Evolutionary conservation across 2,113 vertebrate genomes (phyloP).

Genomic region (Oxyruncus cristatus): DNA sequence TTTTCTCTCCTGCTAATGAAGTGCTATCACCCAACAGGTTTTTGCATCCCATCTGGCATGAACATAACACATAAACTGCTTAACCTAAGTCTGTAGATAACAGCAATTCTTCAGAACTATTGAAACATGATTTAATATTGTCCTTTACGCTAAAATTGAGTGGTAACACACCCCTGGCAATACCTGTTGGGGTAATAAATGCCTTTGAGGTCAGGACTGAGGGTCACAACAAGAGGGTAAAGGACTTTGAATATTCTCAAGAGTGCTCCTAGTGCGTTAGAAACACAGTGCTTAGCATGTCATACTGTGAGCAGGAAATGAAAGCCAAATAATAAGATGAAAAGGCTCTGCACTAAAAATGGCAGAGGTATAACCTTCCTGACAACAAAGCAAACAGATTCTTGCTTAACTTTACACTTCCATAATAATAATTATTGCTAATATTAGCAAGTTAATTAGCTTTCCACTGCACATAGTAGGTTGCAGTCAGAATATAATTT

Average conservation of each 20-base stretch:
- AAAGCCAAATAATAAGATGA: neutral
- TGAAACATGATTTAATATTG: neutral
- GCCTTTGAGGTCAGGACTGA: neutral
- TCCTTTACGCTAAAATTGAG: neutral
- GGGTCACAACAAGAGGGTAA: neutral
- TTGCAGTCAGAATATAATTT: neutral
- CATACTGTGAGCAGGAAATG: neutral
- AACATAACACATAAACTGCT: neutral
- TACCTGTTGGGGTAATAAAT: neutral
- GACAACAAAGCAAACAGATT: slow-evolving; percentile 12
- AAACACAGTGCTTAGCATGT: neutral
- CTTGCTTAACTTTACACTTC: neutral
- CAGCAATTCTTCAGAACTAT: neutral
- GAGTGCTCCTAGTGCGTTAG: neutral
- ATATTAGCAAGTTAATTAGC: neutral
- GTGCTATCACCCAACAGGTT: neutral
- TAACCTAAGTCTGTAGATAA: neutral
- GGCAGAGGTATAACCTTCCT: neutral
- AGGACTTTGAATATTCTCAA: neutral
- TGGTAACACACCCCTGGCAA: neutral
- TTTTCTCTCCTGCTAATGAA: slow-evolving; percentile 14
- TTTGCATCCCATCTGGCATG: slow-evolving; percentile 36
- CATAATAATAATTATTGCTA: neutral
- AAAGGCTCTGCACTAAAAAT: neutral
- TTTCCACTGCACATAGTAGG: neutral